Evolutionary conservation across 37 sponge, comb jelly and placozoan genomes (phyloP).

Genomic region (Amphimedon queenslandica): DNA sequence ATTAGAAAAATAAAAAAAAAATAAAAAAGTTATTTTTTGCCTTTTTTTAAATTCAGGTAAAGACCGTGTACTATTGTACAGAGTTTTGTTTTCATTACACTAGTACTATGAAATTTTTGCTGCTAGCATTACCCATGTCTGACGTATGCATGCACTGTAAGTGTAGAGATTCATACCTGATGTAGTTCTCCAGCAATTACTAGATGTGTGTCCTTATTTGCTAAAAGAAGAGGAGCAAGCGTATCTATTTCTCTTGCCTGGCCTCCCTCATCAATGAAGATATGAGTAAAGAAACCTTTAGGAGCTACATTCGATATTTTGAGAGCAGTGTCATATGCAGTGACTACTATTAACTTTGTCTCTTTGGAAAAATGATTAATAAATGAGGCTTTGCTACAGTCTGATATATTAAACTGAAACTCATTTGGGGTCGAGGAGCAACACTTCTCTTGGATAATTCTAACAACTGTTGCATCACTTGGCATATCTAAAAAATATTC

Average conservation of each 20-base stretch:
- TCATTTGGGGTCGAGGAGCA: not conserved
- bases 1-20: too few relatives aligned
- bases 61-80: too few relatives aligned
- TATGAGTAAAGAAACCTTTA: conserved; percentile 27
- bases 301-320: not conserved
- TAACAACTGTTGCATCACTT: not conserved
- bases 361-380: not conserved
- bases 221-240: conserved; percentile 23
- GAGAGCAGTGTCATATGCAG: conserved; percentile 41
- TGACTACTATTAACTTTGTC: conserved; percentile 14
- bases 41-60: too few relatives aligned
- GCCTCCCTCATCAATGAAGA: conserved; percentile 55
- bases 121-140: too few relatives aligned
- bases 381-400: too few relatives aligned
- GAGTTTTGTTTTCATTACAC: too few relatives aligned
- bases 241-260: conserved; percentile 44
- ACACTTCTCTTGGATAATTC: not conserved
- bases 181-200: conserved; percentile 42
- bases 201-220: conserved; percentile 3
- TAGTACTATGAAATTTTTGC: too few relatives aligned
- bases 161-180: too few relatives aligned
- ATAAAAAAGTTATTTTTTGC: too few relatives aligned
- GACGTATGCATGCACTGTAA: too few relatives aligned
- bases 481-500: conserved; percentile 17
- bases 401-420: not conserved